phyloP scores from a whole-genome alignment of 2,113 vertebrate genomes.

The Aspidoscelis tigris region DNA sequence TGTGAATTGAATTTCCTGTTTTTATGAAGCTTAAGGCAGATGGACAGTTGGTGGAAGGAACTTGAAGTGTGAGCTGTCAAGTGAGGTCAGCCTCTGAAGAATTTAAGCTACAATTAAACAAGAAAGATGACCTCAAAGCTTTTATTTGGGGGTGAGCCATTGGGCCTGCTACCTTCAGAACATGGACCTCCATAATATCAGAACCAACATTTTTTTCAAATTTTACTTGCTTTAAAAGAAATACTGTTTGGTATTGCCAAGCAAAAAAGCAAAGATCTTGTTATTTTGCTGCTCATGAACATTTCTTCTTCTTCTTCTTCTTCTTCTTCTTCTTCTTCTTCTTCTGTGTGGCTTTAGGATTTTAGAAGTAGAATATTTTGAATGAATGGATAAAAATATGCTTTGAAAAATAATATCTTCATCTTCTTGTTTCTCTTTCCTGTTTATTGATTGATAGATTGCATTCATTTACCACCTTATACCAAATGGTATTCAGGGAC shows the following conservation, averaged over 20 bases:
- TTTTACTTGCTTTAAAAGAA: background rate
- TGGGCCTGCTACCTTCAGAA: background rate
- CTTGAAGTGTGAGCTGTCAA: constrained; percentile 19
- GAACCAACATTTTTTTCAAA: constrained; percentile 1
- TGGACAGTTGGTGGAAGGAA: background rate
- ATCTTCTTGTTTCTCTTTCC: too few species aligned
- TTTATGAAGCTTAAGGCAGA: background rate
- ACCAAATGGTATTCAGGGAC: too few species aligned
- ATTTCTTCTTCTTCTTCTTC: background rate
- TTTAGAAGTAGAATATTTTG: too few species aligned
- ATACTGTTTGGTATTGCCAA: background rate
- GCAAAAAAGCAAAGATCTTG: rapidly evolving
- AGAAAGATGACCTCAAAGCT: background rate
- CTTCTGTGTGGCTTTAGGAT: too few species aligned
- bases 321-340: background rate
- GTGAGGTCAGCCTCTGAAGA: background rate
- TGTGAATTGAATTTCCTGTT: background rate
- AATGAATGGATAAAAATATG: too few species aligned
- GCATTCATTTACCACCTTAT: too few species aligned
- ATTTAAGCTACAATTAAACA: background rate
- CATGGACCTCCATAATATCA: background rate
- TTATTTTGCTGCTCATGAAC: background rate
- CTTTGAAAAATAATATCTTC: too few species aligned
- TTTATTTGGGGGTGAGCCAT: background rate
- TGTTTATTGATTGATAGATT: too few species aligned